Conservation (phyloP, 2,888 invertebrate species). For the Scaptomyza caliginosa region DNA sequence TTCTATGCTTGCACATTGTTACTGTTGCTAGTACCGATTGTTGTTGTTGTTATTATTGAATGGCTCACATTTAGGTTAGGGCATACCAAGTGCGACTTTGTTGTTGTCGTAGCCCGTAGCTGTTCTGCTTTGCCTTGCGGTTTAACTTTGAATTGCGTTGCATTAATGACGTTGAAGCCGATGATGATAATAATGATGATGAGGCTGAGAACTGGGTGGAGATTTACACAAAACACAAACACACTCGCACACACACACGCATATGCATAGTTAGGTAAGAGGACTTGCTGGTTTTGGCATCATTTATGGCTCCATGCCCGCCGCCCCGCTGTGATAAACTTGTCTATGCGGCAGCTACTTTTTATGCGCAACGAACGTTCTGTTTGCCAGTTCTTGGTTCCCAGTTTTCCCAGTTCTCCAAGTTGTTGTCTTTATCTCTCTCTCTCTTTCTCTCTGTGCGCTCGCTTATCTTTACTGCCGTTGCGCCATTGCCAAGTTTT, state of each 20-base stretch:
- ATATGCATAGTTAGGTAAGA: slow-evolving; percentile 45
- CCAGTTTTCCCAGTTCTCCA: slow-evolving; percentile 19
- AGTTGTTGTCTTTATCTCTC: too few relatives aligned
- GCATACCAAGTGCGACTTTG: slow-evolving; percentile 45
- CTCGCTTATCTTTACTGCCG: slow-evolving; percentile 56
- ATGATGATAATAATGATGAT: slow-evolving; percentile 25
- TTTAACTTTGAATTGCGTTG: slow-evolving; percentile 52
- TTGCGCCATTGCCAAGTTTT: slow-evolving; percentile 69
- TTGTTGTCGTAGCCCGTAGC: neutral
- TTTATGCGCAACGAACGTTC: slow-evolving; percentile 39
- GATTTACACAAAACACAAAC: slow-evolving; percentile 30
- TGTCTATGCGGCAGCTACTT: slow-evolving; percentile 61
- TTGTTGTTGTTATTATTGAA: slow-evolving; percentile 1
- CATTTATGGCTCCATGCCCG: slow-evolving; percentile 45
- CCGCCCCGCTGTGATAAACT: slow-evolving; percentile 57
- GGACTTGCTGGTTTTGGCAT: slow-evolving; percentile 48
- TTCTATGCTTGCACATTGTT: slow-evolving; percentile 48
- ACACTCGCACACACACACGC: slow-evolving; percentile 2
- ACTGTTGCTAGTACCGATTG: slow-evolving; percentile 1
- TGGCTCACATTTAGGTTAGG: slow-evolving; percentile 19
- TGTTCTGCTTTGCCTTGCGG: slow-evolving; percentile 29
- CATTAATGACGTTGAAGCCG: slow-evolving; percentile 43
- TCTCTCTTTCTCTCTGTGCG: neutral
- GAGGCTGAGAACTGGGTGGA: slow-evolving; percentile 54
- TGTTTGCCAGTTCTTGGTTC: slow-evolving; percentile 31